A percentile compares a stretch with the other conserved stretches of the same genome.
These are phyloP conservation scores for Lochmaea crataegi DNA, from an alignment of 2,888 invertebrate species.

Conservation along the genomic window DNA sequence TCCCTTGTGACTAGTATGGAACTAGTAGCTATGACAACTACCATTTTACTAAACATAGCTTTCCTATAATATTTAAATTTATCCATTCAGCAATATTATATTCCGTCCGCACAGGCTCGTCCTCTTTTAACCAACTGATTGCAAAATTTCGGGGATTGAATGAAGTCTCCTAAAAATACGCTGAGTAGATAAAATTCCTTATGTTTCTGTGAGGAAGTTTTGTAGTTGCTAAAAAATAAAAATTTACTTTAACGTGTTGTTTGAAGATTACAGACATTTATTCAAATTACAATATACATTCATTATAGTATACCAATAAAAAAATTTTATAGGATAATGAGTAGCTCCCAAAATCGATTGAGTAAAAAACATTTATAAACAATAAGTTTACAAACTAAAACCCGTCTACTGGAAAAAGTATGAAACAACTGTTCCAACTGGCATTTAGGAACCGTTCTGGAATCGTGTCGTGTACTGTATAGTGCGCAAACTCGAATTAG, in stretches of 20 bases:
- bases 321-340: too few relatives aligned
- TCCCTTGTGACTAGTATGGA: conserved; percentile 2
- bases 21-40: not conserved
- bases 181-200: conserved; percentile 87
- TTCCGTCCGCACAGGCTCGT: conserved; percentile 50
- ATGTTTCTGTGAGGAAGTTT: conserved; percentile 77
- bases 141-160: conserved; percentile 83
- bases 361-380: too few relatives aligned
- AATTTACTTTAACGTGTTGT: not conserved
- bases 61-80: not conserved
- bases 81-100: not conserved
- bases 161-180: conserved; percentile 87
- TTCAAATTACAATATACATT: not conserved
- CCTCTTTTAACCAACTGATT: conserved; percentile 82
- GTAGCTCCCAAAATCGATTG: too few relatives aligned
- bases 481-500: too few relatives aligned
- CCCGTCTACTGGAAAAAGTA: too few relatives aligned
- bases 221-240: conserved; percentile 77
- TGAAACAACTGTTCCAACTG: too few relatives aligned
- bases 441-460: too few relatives aligned
- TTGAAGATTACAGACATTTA: not conserved
- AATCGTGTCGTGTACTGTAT: too few relatives aligned
- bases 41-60: not conserved
- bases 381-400: too few relatives aligned
- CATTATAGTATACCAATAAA: too few relatives aligned